These are phyloP conservation scores for Heterotilapia buettikoferi DNA, from an alignment of 2,113 vertebrate species.

Conservation along the genomic window DNA sequence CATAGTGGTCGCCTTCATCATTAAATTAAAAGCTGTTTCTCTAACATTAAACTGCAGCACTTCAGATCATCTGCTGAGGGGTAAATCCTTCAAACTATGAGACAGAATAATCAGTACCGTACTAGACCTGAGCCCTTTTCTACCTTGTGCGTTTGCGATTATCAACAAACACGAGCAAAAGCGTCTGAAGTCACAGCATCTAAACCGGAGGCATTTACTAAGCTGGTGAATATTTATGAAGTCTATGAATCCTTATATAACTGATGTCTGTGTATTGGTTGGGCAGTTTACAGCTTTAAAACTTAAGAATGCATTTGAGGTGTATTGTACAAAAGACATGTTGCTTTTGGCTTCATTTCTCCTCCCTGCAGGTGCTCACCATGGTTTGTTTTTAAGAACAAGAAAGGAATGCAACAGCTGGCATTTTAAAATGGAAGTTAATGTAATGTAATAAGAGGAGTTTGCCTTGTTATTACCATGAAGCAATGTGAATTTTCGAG, in stretches of 20 bases:
- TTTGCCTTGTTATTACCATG: background rate
- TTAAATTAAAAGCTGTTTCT: background rate
- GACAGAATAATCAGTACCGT: background rate
- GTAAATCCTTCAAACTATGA: background rate
- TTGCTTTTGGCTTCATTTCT: background rate
- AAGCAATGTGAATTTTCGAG: background rate
- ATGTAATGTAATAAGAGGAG: background rate
- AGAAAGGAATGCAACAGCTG: background rate
- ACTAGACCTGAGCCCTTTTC: background rate
- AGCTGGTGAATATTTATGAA: background rate
- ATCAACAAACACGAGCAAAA: background rate
- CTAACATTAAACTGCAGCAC: background rate
- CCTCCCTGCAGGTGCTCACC: background rate
- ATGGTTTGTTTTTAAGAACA: background rate
- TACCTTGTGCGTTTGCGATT: background rate
- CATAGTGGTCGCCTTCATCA: background rate
- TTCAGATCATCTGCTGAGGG: background rate
- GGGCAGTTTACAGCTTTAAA: background rate
- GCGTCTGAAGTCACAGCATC: background rate
- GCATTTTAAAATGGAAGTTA: background rate
- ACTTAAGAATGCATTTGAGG: background rate
- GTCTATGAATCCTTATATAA: background rate
- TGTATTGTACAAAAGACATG: background rate
- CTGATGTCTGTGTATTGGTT: background rate
- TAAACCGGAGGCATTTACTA: background rate